phyloP scores from a whole-genome alignment of 2,797 vertebrate species.

The Tamandua tetradactyla region DNA sequence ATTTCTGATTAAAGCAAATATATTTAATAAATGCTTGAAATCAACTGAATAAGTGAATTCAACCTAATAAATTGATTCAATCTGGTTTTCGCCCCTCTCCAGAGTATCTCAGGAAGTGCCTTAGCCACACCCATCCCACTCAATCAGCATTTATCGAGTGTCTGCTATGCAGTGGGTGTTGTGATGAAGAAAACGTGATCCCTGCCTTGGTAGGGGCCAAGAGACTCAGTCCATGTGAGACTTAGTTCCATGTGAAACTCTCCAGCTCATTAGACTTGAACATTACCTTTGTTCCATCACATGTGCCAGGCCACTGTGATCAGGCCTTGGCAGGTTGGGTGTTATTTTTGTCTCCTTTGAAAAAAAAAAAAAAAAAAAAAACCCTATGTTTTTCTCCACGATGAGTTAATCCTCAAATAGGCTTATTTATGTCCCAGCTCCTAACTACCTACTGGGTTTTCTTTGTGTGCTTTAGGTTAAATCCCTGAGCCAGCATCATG shows the following conservation, averaged over 20 bases:
- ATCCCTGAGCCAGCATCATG: slow-evolving; percentile 48
- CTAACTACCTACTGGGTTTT: slow-evolving; percentile 17
- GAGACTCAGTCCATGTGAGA: background rate
- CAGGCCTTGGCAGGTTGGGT: background rate
- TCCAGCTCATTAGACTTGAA: background rate
- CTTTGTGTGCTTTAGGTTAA: slow-evolving; percentile 46
- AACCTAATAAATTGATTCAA: too few species aligned
- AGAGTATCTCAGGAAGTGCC: too few species aligned
- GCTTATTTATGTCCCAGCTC: slow-evolving; percentile 10
- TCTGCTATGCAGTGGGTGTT: too few species aligned
- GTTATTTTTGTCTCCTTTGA: slow-evolving; percentile 16
- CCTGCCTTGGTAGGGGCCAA: background rate
- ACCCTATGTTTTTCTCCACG: slow-evolving; percentile 8
- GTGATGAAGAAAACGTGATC: background rate
- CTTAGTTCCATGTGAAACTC: accelerated
- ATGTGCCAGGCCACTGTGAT: background rate
- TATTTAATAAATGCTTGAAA: background rate
- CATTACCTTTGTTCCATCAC: background rate
- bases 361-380: background rate
- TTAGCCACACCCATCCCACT: background rate
- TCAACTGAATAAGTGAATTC: too few species aligned
- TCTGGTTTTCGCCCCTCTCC: too few species aligned
- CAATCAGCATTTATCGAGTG: background rate
- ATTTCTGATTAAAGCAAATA: background rate
- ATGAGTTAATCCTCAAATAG: slow-evolving; percentile 61